Conservation (phyloP, 2,888 invertebrate genomes). For the Ectobius pallidus region DNA sequence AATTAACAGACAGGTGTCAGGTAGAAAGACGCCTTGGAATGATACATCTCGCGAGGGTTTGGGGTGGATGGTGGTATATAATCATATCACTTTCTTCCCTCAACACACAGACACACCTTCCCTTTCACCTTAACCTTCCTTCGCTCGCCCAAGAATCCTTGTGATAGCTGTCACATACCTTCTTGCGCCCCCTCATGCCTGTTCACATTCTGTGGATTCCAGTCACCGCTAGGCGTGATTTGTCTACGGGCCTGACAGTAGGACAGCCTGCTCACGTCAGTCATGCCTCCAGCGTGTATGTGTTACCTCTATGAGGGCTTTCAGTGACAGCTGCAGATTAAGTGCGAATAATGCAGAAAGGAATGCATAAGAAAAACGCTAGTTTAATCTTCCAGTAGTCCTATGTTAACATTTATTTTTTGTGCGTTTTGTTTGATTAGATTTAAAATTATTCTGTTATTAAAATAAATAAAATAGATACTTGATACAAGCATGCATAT, state of each 20-base stretch:
- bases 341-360: no score
- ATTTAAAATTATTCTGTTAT: no score
- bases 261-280: background rate
- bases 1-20: slow-evolving; percentile 41
- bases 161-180: slow-evolving; percentile 39
- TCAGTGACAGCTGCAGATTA: no score
- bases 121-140: slow-evolving; percentile 8
- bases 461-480: no score
- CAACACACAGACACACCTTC: background rate
- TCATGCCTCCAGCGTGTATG: no score
- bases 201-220: slow-evolving; percentile 36
- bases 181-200: slow-evolving; percentile 13
- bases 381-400: no score
- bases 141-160: background rate
- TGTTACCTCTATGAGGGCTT: no score
- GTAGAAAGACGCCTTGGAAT: slow-evolving; percentile 34
- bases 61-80: background rate
- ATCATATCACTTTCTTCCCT: slow-evolving; percentile 24
- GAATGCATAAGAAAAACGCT: no score
- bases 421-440: no score
- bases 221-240: slow-evolving; percentile 30
- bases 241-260: slow-evolving; percentile 27
- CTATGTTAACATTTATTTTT: no score
- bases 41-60: slow-evolving; percentile 28
- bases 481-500: no score